Conservation (phyloP, 2,113 vertebrate species). For the Trachemys scripta region DNA sequence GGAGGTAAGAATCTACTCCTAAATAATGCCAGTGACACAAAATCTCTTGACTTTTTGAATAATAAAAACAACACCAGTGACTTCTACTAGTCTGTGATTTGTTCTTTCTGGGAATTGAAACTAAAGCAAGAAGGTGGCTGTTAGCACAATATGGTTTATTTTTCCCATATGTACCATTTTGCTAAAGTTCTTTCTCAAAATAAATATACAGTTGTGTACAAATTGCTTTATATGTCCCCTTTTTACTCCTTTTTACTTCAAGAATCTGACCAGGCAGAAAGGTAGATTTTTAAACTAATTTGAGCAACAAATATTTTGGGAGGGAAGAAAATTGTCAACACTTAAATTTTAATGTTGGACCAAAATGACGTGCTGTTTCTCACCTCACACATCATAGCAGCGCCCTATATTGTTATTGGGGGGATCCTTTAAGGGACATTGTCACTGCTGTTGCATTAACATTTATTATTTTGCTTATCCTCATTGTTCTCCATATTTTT, state of each 20-base stretch:
- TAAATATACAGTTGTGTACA: constrained; percentile 58
- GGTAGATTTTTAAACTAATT: constrained; percentile 72
- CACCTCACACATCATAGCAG: constrained; percentile 56
- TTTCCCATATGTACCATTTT: constrained; percentile 47
- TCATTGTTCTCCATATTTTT: constrained; percentile 70
- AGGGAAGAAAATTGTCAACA: constrained; percentile 31
- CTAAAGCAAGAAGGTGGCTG: constrained; percentile 68
- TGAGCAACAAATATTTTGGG: constrained; percentile 47
- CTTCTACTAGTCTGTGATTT: constrained; percentile 64
- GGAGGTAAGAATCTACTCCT: not conserved
- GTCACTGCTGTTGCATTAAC: constrained; percentile 65
- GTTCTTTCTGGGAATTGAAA: constrained; percentile 65
- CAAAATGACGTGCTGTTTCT: constrained; percentile 69
- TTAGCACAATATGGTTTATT: constrained; percentile 68
- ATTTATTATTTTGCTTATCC: constrained; percentile 67
- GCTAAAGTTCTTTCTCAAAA: constrained; percentile 71
- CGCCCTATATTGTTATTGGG: constrained; percentile 64
- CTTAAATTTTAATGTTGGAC: constrained; percentile 69
- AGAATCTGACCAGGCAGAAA: constrained; percentile 73
- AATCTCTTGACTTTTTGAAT: constrained; percentile 33
- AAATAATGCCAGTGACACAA: constrained; percentile 29
- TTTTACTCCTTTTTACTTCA: constrained; percentile 72
- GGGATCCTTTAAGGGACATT: constrained; percentile 80
- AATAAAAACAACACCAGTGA: constrained; percentile 30
- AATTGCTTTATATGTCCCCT: constrained; percentile 69